A percentile compares a stretch with the other conserved stretches of the same genome.
Conservation (phyloP, 2,888 invertebrate species). For the Pyrocoelia pectoralis region DNA sequence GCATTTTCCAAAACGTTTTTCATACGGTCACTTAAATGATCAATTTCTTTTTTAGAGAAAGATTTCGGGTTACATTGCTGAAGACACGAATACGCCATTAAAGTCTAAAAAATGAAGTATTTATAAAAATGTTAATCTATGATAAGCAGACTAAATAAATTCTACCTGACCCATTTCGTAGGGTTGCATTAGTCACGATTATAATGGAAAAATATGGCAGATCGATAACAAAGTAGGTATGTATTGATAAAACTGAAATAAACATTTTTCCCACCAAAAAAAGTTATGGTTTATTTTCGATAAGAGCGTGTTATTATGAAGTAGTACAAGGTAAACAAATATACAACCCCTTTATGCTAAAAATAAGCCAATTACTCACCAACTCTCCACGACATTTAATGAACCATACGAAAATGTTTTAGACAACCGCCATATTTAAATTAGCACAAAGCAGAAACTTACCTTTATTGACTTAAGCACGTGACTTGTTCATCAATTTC, state of each 20-base stretch:
- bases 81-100: slow-evolving; percentile 31
- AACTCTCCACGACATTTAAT: background rate
- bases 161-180: too few species aligned
- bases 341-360: background rate
- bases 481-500: background rate
- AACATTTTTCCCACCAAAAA: too few species aligned
- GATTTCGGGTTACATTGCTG: slow-evolving; percentile 19
- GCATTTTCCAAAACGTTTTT: slow-evolving; percentile 63
- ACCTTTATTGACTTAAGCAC: background rate
- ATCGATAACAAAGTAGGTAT: too few species aligned
- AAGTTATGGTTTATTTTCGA: too few species aligned
- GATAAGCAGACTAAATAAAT: too few species aligned
- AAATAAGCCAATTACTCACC: background rate
- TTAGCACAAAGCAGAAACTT: background rate
- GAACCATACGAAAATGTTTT: background rate
- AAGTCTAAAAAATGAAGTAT: slow-evolving; percentile 7
- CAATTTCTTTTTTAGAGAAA: slow-evolving; percentile 54
- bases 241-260: too few species aligned
- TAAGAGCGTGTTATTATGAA: too few species aligned
- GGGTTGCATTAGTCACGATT: too few species aligned
- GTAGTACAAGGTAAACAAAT: too few species aligned
- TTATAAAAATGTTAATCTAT: too few species aligned
- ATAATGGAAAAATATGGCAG: too few species aligned
- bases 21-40: slow-evolving; percentile 63
- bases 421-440: background rate